Base-by-base conservation (phyloP, 2,888 invertebrate genomes). In the Anarsia innoxiella region DNA sequence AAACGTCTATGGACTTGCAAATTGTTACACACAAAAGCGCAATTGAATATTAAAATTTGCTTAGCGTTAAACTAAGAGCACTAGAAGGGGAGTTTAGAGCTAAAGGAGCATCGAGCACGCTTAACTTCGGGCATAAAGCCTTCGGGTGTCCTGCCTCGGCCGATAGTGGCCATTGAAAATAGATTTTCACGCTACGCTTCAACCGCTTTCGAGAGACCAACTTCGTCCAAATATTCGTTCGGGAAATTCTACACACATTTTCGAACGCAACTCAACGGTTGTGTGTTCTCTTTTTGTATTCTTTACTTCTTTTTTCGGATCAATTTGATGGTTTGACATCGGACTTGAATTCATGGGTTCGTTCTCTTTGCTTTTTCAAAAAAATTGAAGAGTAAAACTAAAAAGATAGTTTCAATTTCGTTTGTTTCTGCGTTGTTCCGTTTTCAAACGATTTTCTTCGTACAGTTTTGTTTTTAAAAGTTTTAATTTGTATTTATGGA, bases 141-240 rank as follows among this genome's bases (percentile, higher is more conserved):
- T 76, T 70, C 61, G 71, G 64, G 72, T 70, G 75, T 71, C 73
- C 75, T 74, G 75, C 62, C 65, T 60, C 63, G 66, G 59, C 75
- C 79, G 83, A 83, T 83, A 82, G 80, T 76, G 77, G 53, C 73
- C 82, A 83, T 84, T 82, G 76, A 80, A 83, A 83, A 82, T 83
- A 82, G 83, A 83, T 83, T 82, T 82, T 77, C 83, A 82, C 79
- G 79, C 78, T 73, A 66, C 74, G 66, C 66, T 65, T 59, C 52
- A 60, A 66, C 63, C 59, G 66, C 63, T 69, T 69, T 65, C 49
- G 66, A 70, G 66, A 59, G 66, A 42, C 50, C 43, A 82, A 82
- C 75, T 83, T 78, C 55, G 67, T 66, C 59, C 60, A 78, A 80
- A 80, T 69, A 75, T 75, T 69, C 58, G 54, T 41, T 34, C 50